Evolutionary conservation across 2,797 vertebrate genomes (phyloP).

Genomic region (Cossypha polioptera): DNA sequence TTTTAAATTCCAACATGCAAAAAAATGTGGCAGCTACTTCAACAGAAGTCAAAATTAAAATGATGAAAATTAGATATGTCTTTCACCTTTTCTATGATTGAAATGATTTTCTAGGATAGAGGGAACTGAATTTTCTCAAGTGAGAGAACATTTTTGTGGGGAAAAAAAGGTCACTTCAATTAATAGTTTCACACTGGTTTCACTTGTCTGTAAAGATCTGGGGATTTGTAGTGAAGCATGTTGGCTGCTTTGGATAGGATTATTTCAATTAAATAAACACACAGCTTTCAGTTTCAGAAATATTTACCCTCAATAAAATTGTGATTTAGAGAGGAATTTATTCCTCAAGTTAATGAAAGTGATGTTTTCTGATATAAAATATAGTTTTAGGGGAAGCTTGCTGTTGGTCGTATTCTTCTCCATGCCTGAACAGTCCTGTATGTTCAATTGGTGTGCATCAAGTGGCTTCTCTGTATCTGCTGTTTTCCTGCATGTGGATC

Average conservation of each 20-base stretch:
- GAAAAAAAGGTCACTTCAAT: neutral
- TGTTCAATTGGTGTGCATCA: rapidly evolving
- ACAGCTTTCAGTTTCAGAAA: neutral
- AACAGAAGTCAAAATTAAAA: neutral
- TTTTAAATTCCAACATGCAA: neutral
- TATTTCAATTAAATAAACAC: neutral
- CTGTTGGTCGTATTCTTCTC: neutral
- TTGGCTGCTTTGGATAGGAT: neutral
- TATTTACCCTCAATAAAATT: neutral
- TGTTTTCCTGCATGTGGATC: neutral
- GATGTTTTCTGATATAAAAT: neutral
- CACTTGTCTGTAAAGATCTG: neutral
- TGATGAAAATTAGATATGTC: neutral
- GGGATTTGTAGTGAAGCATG: neutral
- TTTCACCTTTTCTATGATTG: neutral
- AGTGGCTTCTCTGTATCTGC: neutral
- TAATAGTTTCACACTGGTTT: neutral
- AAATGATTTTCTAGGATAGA: neutral
- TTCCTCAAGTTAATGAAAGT: neutral
- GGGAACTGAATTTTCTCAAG: neutral
- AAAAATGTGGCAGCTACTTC: neutral
- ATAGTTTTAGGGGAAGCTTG: neutral
- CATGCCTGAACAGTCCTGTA: neutral
- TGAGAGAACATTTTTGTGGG: neutral
- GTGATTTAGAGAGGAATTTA: neutral